phyloP scores from a whole-genome alignment of 2,888 invertebrate species.

The Pammene aurita region DNA sequence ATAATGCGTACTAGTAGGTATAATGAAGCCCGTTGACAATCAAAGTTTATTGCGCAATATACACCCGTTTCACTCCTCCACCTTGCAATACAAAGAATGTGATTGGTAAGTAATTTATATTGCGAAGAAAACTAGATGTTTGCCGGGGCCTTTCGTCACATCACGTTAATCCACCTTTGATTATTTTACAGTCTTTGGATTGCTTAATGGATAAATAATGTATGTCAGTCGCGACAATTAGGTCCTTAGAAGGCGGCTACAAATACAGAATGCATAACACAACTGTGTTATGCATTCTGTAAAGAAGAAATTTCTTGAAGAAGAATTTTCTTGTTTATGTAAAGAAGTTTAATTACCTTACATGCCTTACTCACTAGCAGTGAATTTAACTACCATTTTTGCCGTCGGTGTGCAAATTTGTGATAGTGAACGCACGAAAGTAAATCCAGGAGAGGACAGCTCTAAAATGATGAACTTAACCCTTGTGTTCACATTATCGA shows the following conservation, averaged over 20 bases:
- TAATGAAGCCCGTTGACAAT: slow-evolving; percentile 2
- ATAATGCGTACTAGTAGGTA: slow-evolving; percentile 27
- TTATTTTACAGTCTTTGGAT: slow-evolving; percentile 11
- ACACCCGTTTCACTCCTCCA: not conserved
- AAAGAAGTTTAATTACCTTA: too few relatives aligned
- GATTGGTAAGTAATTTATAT: not conserved
- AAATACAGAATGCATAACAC: too few relatives aligned
- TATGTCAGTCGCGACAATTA: not conserved
- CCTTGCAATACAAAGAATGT: not conserved
- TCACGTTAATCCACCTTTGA: slow-evolving; percentile 14
- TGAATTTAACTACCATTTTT: too few relatives aligned
- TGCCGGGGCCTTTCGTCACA: not conserved
- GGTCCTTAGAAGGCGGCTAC: too few relatives aligned
- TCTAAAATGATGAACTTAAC: not conserved
- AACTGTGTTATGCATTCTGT: too few relatives aligned
- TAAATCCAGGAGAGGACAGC: not conserved
- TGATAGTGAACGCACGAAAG: not conserved
- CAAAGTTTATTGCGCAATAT: slow-evolving; percentile 12
- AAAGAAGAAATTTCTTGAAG: too few relatives aligned
- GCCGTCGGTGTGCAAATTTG: too few relatives aligned
- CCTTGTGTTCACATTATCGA: not conserved
- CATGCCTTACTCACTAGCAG: too few relatives aligned
- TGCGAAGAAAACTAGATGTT: not conserved
- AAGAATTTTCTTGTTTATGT: too few relatives aligned
- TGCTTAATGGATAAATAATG: slow-evolving; percentile 11